Evolutionary conservation across 2,888 invertebrate genomes (phyloP).

Genomic region (Melangyna quadrimaculata): DNA sequence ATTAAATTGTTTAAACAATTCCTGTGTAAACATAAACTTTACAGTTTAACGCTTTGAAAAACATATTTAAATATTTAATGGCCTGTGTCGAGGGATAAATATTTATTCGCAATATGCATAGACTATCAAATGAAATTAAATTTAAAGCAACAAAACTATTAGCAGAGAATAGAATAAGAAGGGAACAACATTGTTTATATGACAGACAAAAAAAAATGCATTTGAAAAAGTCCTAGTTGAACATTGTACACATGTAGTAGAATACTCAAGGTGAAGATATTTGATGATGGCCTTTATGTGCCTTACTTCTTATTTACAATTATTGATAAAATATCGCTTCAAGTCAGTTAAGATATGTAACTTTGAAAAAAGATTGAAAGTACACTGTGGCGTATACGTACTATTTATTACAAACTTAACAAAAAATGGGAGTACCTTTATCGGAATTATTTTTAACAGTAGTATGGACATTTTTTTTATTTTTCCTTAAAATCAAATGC

Average conservation of each 20-base stretch:
- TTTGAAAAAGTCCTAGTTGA: not conserved
- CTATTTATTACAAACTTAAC: constrained; percentile 2
- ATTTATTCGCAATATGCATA: constrained; percentile 41
- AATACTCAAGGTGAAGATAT: not conserved
- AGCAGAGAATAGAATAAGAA: not conserved
- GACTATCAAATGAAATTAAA: not conserved
- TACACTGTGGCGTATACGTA: constrained; percentile 41
- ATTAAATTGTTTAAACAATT: constrained; percentile 66
- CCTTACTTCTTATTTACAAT: accelerated
- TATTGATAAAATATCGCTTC: not conserved
- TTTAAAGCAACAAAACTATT: not conserved
- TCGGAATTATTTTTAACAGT: no score
- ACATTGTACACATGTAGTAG: not conserved
- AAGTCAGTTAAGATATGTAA: not conserved
- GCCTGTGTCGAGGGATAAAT: constrained; percentile 53
- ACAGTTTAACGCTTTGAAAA: constrained; percentile 61
- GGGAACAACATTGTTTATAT: constrained; percentile 19
- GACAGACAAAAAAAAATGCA: constrained; percentile 36
- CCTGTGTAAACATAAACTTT: constrained; percentile 58
- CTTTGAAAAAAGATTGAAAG: no score
- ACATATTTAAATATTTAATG: constrained; percentile 68
- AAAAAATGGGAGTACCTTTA: no score
- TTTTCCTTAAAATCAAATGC: no score
- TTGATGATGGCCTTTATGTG: not conserved
- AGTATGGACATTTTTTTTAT: no score